These are phyloP conservation scores for Plumapathes pennacea DNA, from an alignment of 92 coral and sea anemone species.

Conservation along the genomic window DNA sequence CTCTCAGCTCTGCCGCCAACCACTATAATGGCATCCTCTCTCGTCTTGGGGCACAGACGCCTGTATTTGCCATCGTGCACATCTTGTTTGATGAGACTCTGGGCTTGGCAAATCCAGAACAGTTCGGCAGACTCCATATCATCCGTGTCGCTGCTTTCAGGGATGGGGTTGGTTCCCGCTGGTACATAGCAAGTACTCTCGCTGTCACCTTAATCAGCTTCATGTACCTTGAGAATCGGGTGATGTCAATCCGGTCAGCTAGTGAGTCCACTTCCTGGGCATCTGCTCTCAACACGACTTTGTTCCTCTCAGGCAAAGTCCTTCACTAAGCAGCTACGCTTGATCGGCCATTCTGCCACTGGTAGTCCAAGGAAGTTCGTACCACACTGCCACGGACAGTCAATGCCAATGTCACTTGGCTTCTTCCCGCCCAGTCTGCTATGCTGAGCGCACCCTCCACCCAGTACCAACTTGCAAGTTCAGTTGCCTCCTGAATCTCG, in stretches of 20 bases:
- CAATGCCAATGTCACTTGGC: slow-evolving; percentile 29
- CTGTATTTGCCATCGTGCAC: slow-evolving; percentile 8
- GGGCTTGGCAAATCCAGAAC: slow-evolving; percentile 15
- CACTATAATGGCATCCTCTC: slow-evolving; percentile 3
- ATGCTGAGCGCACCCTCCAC: slow-evolving; percentile 34
- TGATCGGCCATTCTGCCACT: too few species aligned
- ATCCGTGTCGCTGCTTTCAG: neutral
- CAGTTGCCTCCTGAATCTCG: slow-evolving; percentile 45
- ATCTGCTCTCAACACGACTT: too few species aligned
- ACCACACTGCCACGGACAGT: slow-evolving; percentile 52
- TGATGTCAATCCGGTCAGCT: slow-evolving; percentile 16
- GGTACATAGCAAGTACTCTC: slow-evolving; percentile 23
- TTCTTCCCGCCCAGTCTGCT: slow-evolving; percentile 60
- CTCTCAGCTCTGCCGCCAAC: slow-evolving; percentile 30
- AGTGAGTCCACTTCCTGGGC: neutral
- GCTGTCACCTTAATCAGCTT: slow-evolving; percentile 46
- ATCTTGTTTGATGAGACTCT: neutral
- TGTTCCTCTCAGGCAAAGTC: too few species aligned
- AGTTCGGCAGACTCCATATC: slow-evolving; percentile 5
- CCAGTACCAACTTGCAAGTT: slow-evolving; percentile 42
- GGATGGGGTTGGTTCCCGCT: neutral
- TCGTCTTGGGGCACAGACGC: slow-evolving; percentile 10
- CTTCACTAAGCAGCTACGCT: too few species aligned
- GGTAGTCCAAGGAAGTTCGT: slow-evolving; percentile 35
- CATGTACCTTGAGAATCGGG: slow-evolving; percentile 19